Conservation (phyloP, 2,888 invertebrate species). For the Clitarchus hookeri region DNA sequence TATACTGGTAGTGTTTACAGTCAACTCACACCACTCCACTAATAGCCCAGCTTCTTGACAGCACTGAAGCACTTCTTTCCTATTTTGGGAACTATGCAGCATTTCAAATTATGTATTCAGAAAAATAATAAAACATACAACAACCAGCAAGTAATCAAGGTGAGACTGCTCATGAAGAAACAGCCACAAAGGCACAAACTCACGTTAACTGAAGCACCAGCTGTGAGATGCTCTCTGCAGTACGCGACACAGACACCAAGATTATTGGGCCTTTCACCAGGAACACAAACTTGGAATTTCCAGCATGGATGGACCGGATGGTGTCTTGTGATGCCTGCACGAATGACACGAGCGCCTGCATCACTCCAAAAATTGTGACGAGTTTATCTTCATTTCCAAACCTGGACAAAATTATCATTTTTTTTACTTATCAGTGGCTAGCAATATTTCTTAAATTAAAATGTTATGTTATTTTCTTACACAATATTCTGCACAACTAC, state of each 20-base stretch:
- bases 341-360: slow-evolving; percentile 91
- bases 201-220: slow-evolving; percentile 84
- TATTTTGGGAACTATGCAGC: too few relatives aligned
- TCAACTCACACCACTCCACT: too few relatives aligned
- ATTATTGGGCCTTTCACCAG: slow-evolving; percentile 88
- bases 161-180: too few relatives aligned
- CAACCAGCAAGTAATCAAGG: too few relatives aligned
- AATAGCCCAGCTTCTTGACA: neutral
- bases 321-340: slow-evolving; percentile 83
- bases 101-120: too few relatives aligned
- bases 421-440: neutral
- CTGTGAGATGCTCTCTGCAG: slow-evolving; percentile 81
- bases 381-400: slow-evolving; percentile 93
- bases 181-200: slow-evolving; percentile 51
- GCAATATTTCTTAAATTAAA: too few relatives aligned
- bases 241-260: slow-evolving; percentile 80
- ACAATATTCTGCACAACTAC: too few relatives aligned
- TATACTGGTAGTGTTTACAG: too few relatives aligned
- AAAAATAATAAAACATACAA: too few relatives aligned
- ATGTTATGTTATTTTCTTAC: too few relatives aligned
- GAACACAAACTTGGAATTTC: slow-evolving; percentile 88
- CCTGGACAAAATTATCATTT: slow-evolving; percentile 55
- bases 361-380: slow-evolving; percentile 91
- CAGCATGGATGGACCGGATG: slow-evolving; percentile 83
- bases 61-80: too few relatives aligned